Evolutionary conservation across 2,888 invertebrate species (phyloP).

Genomic region (Philonicus albiceps): DNA sequence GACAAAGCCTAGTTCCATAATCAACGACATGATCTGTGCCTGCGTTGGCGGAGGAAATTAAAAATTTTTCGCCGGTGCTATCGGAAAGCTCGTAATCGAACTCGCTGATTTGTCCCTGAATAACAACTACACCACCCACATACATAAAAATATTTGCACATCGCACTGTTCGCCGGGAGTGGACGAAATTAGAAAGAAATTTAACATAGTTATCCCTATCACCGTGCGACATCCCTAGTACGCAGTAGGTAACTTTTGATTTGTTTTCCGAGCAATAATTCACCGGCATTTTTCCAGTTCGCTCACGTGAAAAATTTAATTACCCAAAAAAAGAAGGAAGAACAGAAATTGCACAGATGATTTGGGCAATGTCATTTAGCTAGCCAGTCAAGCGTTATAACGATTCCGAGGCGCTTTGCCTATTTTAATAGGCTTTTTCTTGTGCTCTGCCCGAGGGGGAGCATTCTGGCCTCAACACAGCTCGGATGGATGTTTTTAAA

Average conservation of each 20-base stretch:
- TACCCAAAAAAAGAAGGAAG: neutral
- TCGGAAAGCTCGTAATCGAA: neutral
- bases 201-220: neutral
- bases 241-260: neutral
- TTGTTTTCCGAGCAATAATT: constrained; percentile 5
- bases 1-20: neutral
- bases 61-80: neutral
- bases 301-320: constrained; percentile 20
- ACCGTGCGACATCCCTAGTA: neutral
- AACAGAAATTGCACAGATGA: constrained; percentile 4
- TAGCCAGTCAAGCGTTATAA: neutral
- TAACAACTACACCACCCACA: neutral
- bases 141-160: neutral
- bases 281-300: neutral
- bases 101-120: neutral
- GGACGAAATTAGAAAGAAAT: neutral
- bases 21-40: neutral
- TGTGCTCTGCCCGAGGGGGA: neutral
- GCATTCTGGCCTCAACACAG: neutral
- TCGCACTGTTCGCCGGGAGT: neutral
- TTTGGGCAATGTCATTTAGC: constrained; percentile 2
- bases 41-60: constrained; percentile 16
- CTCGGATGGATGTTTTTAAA: neutral
- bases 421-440: neutral
- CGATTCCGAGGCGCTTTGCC: neutral